Conservation (phyloP, 2,113 vertebrate species). For the Centropus bengalensis region DNA sequence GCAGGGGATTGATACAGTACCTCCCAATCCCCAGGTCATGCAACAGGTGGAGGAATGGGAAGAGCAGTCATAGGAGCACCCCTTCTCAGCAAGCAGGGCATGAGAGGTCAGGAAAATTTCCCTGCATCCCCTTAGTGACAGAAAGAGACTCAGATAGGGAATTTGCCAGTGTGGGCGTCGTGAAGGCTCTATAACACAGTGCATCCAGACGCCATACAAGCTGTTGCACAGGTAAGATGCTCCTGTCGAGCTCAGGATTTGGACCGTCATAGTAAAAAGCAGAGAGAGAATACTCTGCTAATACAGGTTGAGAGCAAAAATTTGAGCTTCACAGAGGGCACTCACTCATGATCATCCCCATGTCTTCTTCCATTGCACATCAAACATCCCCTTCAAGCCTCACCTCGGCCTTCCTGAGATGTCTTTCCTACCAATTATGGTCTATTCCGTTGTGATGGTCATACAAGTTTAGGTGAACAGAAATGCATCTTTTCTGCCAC, state of each 20-base stretch:
- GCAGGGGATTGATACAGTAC: not conserved
- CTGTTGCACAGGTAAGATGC: not conserved
- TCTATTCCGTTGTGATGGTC: rapidly evolving
- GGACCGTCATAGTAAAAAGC: not conserved
- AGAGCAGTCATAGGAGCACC: not conserved
- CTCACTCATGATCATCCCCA: not conserved
- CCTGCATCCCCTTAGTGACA: not conserved
- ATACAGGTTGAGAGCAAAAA: not conserved
- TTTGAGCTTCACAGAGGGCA: not conserved
- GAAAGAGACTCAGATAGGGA: not conserved
- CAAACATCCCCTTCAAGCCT: rapidly evolving
- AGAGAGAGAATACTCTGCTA: not conserved
- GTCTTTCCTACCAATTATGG: not conserved
- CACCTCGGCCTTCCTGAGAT: not conserved
- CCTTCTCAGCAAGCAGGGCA: not conserved
- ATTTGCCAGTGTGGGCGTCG: not conserved
- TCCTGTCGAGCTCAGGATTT: not conserved
- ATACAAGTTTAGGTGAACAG: not conserved
- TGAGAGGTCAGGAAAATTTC: rapidly evolving
- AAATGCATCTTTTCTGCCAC: not conserved
- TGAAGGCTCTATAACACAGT: rapidly evolving
- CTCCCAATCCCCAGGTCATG: rapidly evolving
- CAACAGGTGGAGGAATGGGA: not conserved
- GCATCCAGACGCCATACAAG: not conserved
- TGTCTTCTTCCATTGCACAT: rapidly evolving